A percentile compares a stretch with the other conserved stretches of the same genome.
phyloP scores from a whole-genome alignment of 2,888 invertebrate species.

The Rotaria macrura region DNA sequence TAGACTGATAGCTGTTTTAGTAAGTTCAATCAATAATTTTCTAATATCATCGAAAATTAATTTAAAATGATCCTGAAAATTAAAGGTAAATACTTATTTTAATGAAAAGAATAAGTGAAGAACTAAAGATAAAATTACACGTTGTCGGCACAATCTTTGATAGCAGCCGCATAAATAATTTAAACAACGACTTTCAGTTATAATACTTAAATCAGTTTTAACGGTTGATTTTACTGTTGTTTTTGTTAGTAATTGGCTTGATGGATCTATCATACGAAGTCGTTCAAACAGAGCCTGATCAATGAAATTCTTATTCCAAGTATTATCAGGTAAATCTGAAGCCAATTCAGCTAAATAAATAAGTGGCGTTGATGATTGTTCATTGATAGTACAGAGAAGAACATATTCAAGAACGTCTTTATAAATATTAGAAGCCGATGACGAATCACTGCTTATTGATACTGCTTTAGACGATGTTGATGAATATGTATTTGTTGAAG shows the following conservation, averaged over 20 bases:
- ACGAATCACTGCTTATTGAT: background rate
- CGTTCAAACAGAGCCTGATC: slow-evolving; percentile 16
- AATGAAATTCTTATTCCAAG: background rate
- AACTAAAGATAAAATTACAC: background rate
- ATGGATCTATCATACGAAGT: background rate
- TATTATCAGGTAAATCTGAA: background rate
- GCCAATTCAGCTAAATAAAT: background rate
- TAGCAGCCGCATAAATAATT: background rate
- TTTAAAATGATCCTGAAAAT: background rate
- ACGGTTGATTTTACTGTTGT: background rate
- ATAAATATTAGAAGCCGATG: background rate
- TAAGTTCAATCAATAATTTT: background rate
- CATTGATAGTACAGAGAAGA: background rate
- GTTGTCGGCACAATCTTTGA: background rate
- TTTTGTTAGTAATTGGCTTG: background rate
- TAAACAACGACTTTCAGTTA: background rate
- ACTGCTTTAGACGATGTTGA: background rate
- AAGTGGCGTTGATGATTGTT: background rate
- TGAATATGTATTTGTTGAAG: background rate
- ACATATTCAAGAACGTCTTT: background rate
- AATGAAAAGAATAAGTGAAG: background rate
- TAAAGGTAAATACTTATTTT: background rate
- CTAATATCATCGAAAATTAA: background rate
- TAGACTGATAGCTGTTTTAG: background rate
- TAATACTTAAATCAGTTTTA: no score